phyloP scores from a whole-genome alignment of 2,113 vertebrate genomes.

The Spea bombifrons region DNA sequence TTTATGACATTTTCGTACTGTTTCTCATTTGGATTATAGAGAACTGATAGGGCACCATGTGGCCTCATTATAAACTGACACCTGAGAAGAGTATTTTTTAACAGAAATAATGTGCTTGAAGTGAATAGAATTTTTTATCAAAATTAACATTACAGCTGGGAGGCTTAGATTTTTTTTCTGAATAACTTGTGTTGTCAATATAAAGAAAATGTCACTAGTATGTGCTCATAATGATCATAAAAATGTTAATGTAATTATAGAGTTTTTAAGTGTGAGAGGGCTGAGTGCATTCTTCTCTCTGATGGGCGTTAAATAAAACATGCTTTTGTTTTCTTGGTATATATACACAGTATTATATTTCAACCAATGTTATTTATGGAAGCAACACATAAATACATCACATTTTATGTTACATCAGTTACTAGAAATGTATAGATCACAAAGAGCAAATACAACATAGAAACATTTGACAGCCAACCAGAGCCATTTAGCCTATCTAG shows the following conservation, averaged over 20 bases:
- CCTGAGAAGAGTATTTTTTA: slow-evolving; percentile 32
- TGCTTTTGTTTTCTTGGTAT: too few species aligned
- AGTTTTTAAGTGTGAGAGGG: neutral
- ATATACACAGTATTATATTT: too few species aligned
- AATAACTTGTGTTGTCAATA: neutral
- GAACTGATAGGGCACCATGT: slow-evolving; percentile 33
- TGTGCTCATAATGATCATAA: neutral
- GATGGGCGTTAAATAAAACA: too few species aligned
- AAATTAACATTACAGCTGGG: slow-evolving; percentile 28
- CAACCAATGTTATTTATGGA: too few species aligned
- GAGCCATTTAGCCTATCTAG: too few species aligned
- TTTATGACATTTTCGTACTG: slow-evolving; percentile 44
- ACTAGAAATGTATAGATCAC: too few species aligned
- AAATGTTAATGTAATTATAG: slow-evolving; percentile 21
- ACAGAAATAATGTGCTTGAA: slow-evolving; percentile 32
- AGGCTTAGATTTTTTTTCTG: neutral
- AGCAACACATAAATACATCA: too few species aligned
- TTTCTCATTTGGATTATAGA: slow-evolving; percentile 43
- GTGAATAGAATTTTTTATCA: slow-evolving; percentile 11
- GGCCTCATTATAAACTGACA: slow-evolving; percentile 39
- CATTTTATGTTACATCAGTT: too few species aligned
- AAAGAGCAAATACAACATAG: too few species aligned
- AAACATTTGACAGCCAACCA: too few species aligned
- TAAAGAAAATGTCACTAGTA: neutral
- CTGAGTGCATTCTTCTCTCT: too few species aligned